A percentile compares a stretch with the other conserved stretches of the same genome.
Conservation (phyloP, 2,888 invertebrate genomes). For the Fragum fragum region DNA sequence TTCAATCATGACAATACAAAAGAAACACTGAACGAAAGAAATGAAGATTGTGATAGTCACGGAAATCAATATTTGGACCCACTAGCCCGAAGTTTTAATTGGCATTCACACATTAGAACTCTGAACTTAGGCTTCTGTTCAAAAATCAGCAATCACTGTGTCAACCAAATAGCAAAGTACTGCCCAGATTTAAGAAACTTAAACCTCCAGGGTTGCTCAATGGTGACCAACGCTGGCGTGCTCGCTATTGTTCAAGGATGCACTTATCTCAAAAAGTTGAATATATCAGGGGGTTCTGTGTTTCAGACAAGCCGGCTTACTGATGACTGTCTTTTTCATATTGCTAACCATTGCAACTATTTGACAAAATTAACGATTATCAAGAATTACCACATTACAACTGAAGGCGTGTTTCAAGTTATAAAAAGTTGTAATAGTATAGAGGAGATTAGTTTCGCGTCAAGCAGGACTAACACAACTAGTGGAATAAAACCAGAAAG, state of each 20-base stretch:
- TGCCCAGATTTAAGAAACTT: conserved; percentile 68
- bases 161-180: conserved; percentile 63
- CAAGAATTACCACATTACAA: conserved; percentile 58
- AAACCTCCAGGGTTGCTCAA: conserved; percentile 68
- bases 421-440: conserved; percentile 51
- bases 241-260: conserved; percentile 60
- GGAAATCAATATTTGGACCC: not conserved
- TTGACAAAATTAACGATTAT: conserved; percentile 56
- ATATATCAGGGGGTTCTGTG: conserved; percentile 68
- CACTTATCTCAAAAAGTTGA: conserved; percentile 52
- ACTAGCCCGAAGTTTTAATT: not conserved
- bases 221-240: conserved; percentile 70
- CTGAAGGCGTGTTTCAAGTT: conserved; percentile 49
- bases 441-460: conserved; percentile 31
- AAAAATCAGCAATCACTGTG: conserved; percentile 63
- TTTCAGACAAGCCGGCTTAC: conserved; percentile 65
- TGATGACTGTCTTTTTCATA: conserved; percentile 55
- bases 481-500: conserved; percentile 39
- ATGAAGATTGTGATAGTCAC: not conserved
- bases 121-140: conserved; percentile 72
- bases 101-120: conserved; percentile 64
- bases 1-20: not conserved
- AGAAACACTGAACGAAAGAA: not conserved
- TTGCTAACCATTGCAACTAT: conserved; percentile 59
- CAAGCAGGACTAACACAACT: conserved; percentile 33